Evolutionary conservation across 2,888 invertebrate genomes (phyloP), one percentile per base, ranked within the genome.

Genomic region (Luperina nickerlii): DNA sequence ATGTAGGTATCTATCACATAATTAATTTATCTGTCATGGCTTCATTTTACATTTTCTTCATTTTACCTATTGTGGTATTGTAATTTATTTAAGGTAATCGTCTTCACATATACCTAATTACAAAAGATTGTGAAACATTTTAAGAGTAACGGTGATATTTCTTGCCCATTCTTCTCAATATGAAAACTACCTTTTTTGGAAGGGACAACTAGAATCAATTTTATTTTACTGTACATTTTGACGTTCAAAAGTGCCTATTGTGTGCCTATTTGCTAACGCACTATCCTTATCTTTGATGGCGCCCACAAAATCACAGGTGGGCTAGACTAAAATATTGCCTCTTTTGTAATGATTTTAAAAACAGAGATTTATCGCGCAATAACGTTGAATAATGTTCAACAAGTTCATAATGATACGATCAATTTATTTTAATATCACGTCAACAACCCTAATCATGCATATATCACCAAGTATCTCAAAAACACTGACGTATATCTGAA

Each of bases 401-500:
- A 8, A 32, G 9, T 54, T 54, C 24, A 9, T 9, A 79, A 15
- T 48, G 1, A 60, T 13, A 38, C 4, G 6, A 42, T 9, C 4
- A 15, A 78, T 60, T 57, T 8, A 57, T 38, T 71, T 32, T 24
- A 82, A 76, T 65, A 20, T 63, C 54, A 60, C 63, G 15, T 54
- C 15, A 63, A 62, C 32, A 70, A 76, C 70, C 67, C 27, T 76
- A 60, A 84, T 73, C 65, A 32, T 27, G 45, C 15, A 57, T 74
- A 65, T 72, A 84, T 82, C 82, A 67, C 75, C 68, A 79, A 86
- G 88, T 88, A 90, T 86, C 82, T 84, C 86, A 90, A 91, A 92
- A 91, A 91, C 90, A 87, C 87, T 77, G 85, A 87, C 73, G 84
- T 83, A 87, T 87, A 87, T 86, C 86, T 82, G 57, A 91, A 90